Base-by-base conservation (phyloP, 2,888 invertebrate genomes). In the Salpingus planirostris region DNA sequence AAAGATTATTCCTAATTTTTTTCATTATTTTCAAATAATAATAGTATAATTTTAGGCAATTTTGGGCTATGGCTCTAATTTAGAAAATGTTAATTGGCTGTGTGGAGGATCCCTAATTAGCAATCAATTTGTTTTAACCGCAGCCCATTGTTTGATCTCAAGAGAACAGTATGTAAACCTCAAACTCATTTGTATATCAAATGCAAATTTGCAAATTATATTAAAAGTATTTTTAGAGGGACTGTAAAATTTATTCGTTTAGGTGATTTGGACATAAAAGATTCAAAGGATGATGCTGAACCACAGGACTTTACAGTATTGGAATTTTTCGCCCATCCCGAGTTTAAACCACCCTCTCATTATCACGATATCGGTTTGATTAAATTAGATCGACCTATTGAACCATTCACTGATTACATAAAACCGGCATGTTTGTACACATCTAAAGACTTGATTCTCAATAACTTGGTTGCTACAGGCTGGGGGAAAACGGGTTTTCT, bases 61-160 rank as follows among this genome's bases (percentile, higher is more conserved):
- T 18, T 8, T 18, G 5, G 18, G 18, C 5, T 18, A 18, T 18
- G 18, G 18, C 18, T 5, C 5, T 18, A 8, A 18, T n/a, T n/a
- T n/a, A 24, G 37, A 52, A 10, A 49, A 55, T 0, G 65, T 69
- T 38, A 40, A 48, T 1, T 76, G 74, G 68, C 49, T 51, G 2
- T 83, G 84, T 46, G 82, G 82, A 0, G 84, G 81, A 0, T 70
- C 73, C 7, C 62, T 84, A 4, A 73, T 84, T 33, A 76, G 76
- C 30, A 54, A 76, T 1, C 62, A 64, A 4, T 80, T 71, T 54
- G 72, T 84, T 15, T 52, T 83, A 2, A 76, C 78, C 0, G 80
- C 79, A 0, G 79, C 76, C 0, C 80, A 81, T 52, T 81, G 80
- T 45, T 55, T 41, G n/a, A 21, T 15, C 13, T 31, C 38, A 3